A percentile compares a stretch with the other conserved stretches of the same genome.
phyloP scores from a whole-genome alignment of 2,797 vertebrate genomes.

The Choloepus didactylus region DNA sequence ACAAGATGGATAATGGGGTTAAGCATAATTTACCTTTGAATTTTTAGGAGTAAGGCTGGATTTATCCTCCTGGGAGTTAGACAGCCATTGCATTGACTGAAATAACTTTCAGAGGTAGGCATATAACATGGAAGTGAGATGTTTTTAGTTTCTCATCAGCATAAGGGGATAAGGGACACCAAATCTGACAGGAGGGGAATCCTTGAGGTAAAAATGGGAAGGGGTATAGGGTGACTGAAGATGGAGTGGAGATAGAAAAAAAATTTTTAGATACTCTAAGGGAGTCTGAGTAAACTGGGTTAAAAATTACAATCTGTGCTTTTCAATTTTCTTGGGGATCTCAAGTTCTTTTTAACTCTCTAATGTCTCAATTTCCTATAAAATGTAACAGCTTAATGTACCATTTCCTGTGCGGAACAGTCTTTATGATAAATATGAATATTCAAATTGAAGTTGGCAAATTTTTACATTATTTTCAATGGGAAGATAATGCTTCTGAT shows the following conservation, averaged over 20 bases:
- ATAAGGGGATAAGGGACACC: not conserved
- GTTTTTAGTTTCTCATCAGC: slow-evolving; percentile 45
- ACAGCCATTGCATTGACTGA: not conserved
- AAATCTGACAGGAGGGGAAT: not conserved
- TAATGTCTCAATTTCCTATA: slow-evolving; percentile 32
- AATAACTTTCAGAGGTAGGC: slow-evolving; percentile 45
- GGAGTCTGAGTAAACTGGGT: not conserved
- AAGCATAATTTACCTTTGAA: slow-evolving; percentile 57
- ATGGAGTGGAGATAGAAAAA: not conserved
- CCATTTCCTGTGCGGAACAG: slow-evolving; percentile 2
- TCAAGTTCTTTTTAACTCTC: slow-evolving; percentile 46
- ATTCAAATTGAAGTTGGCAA: slow-evolving; percentile 23
- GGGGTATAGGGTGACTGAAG: not conserved
- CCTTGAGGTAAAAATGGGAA: not conserved
- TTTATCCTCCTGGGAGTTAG: not conserved
- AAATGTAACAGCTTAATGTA: slow-evolving; percentile 50
- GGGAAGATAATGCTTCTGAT: slow-evolving; percentile 47
- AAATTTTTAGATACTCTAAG: not conserved
- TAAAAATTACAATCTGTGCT: slow-evolving; percentile 28
- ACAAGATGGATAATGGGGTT: not conserved
- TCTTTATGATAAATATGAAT: slow-evolving; percentile 23
- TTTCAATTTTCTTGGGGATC: not conserved
- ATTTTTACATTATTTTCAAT: slow-evolving; percentile 46
- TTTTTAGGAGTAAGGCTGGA: slow-evolving; percentile 57
- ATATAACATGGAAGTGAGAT: not conserved